A percentile compares a stretch with the other conserved stretches of the same genome.
Evolutionary conservation across 2,797 vertebrate species (phyloP).

Genomic region (Dryobates pubescens): DNA sequence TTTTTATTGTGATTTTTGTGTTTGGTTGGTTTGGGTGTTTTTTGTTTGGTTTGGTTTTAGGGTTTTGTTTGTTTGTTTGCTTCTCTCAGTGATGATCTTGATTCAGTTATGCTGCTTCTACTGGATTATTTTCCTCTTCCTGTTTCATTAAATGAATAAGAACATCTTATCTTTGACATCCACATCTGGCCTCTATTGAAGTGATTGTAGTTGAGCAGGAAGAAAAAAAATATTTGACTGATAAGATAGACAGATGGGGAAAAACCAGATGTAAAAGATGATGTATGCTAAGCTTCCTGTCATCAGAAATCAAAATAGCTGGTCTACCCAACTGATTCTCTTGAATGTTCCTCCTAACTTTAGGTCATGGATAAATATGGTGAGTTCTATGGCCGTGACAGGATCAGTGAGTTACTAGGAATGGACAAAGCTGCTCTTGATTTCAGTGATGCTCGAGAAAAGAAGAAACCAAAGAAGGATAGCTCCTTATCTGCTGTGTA

Average conservation of each 20-base stretch:
- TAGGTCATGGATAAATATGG: conserved; percentile 96
- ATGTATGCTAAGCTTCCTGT: background rate
- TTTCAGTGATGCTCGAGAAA: conserved; percentile 86
- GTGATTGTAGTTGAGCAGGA: background rate
- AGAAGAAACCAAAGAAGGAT: conserved; percentile 85
- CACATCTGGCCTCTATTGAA: background rate
- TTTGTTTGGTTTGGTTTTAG: too few relatives aligned
- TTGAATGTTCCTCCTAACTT: background rate
- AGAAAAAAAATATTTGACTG: background rate
- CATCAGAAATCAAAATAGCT: background rate
- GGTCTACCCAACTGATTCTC: background rate
- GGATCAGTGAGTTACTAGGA: conserved; percentile 91
- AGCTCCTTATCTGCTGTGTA: conserved; percentile 84
- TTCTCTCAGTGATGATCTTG: background rate
- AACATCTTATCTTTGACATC: background rate
- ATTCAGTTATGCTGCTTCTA: background rate
- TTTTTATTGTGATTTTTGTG: too few relatives aligned
- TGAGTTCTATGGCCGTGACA: conserved; percentile 88
- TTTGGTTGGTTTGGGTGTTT: too few relatives aligned
- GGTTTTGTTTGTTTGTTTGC: too few relatives aligned
- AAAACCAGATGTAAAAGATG: background rate
- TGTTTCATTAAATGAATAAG: background rate
- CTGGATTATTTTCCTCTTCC: background rate
- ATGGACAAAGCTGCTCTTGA: conserved; percentile 91
- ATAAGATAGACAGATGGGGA: background rate